Percentiles rank a stretch among this genome's conserved stretches.
These are phyloP conservation scores for Euura lappo DNA, from an alignment of 1,140 invertebrate species.

Conservation along the genomic window DNA sequence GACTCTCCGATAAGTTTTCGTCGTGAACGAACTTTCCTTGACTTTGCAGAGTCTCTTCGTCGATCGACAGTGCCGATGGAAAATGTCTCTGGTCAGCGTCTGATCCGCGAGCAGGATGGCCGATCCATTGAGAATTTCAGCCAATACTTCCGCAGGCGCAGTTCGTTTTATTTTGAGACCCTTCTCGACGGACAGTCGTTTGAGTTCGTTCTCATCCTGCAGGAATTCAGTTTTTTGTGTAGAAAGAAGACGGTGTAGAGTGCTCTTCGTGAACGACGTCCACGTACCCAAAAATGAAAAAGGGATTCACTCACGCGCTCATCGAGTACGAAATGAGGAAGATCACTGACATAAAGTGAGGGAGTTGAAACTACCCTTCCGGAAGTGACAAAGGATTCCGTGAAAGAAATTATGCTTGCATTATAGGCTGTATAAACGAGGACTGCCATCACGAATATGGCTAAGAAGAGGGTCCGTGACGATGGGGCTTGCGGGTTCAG, in stretches of 20 bases:
- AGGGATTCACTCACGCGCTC: background rate
- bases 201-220: background rate
- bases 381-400: background rate
- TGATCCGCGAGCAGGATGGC: background rate
- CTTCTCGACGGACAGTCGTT: background rate
- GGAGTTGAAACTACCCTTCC: background rate
- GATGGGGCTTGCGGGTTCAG: background rate
- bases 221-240: too few relatives aligned
- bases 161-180: background rate
- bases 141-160: background rate
- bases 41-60: background rate
- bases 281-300: background rate
- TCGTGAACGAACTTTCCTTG: background rate
- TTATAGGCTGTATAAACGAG: constrained; percentile 4
- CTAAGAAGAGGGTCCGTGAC: background rate
- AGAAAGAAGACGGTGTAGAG: too few relatives aligned
- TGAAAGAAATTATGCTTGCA: background rate
- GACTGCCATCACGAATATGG: constrained; percentile 4
- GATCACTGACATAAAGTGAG: background rate
- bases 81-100: background rate
- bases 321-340: background rate
- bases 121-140: background rate
- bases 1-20: background rate
- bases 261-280: background rate
- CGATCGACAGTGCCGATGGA: background rate